Evolutionary conservation across 1,140 invertebrate genomes (phyloP).

Genomic region (Antheraea pernyi): DNA sequence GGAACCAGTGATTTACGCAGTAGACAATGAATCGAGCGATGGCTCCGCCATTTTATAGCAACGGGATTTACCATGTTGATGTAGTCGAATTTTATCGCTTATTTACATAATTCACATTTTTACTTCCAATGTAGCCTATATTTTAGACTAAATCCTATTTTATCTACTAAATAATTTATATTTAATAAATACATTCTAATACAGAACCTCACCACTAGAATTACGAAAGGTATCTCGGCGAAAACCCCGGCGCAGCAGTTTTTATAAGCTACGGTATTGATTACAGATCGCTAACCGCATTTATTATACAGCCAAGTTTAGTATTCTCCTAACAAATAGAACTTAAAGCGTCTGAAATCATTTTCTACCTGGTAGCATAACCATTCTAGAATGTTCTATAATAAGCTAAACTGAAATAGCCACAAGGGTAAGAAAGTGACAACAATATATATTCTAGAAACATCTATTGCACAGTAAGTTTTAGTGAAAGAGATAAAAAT

Average conservation of each 20-base stretch:
- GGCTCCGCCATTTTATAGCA: conserved; percentile 55
- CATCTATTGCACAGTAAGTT: conserved; percentile 12
- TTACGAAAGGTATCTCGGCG: conserved; percentile 41
- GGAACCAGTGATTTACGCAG: conserved; percentile 20
- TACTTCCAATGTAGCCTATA: conserved; percentile 23
- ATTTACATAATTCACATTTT: conserved; percentile 12
- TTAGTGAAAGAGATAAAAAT: conserved; percentile 33
- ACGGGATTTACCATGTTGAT: conserved; percentile 2
- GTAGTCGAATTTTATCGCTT: conserved; percentile 19
- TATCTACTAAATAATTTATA: conserved; percentile 26
- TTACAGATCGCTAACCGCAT: conserved; percentile 19
- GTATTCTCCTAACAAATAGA: background rate
- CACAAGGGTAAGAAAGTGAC: conserved; percentile 18
- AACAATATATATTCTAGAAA: conserved; percentile 22
- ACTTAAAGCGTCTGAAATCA: background rate
- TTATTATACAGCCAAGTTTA: conserved; percentile 30
- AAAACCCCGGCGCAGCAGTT: conserved; percentile 15
- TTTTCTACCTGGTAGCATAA: conserved; percentile 29
- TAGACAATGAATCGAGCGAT: conserved; percentile 51
- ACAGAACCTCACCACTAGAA: conserved; percentile 42
- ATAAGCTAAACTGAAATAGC: conserved; percentile 15
- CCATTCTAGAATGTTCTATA: conserved; percentile 55
- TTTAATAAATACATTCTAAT: conserved; percentile 31
- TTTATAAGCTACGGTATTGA: conserved; percentile 36
- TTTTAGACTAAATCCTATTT: conserved; percentile 20